Base-by-base conservation (phyloP, 1,140 invertebrate species). In the Brachionus angularis region DNA sequence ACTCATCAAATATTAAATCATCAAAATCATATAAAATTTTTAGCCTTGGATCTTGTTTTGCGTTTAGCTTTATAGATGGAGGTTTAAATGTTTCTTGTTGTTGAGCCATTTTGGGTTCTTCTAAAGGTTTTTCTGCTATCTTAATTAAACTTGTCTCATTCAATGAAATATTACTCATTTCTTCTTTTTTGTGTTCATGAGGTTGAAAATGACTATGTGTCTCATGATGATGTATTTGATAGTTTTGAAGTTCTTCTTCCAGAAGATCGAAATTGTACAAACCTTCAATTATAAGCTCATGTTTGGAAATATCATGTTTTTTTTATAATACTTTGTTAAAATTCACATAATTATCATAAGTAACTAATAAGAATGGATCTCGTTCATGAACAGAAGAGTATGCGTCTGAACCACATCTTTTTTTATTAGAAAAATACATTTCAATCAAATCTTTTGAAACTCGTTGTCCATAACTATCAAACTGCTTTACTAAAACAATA, bases 381-480 rank as follows among this genome's bases (percentile, higher is more conserved):
- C 53, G 21, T 23, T 58, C 53, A 58, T 58, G 53, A 8, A 58
- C 25, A 12, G 53, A 58, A 33, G 36, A n/a, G n/a, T 39, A 58
- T 1, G 53, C 10, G 3, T 58, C 33, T 23, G 16, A 18, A 12
- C 53, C 53, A n/a, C 53, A 18, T 23, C 53, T 27, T 58, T 21
- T 18, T n/a, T 42, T 58, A 23, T 58, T 58, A 1, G 18, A 18
- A 39, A 58, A 58, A 58, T 58, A 58, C 33, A 58, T 39, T 23
- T 58, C 53, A 39, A 58, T 58, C n/a, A 39, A 39, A 36, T 58
- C 53, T 58, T 58, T 58, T n/a, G 53, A n/a, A 14, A 58, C 25
- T 16, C 8, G 10, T 8, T 21, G 36, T 23, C 18, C 36, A 21
- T 58, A 39, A 8, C n/a, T 36, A 21, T 58, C 53, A 39, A 34